Percentiles rank a stretch among this genome's conserved stretches.
Evolutionary conservation across 2,113 vertebrate genomes (phyloP).

Genomic region (Daphoenositta chrysoptera): DNA sequence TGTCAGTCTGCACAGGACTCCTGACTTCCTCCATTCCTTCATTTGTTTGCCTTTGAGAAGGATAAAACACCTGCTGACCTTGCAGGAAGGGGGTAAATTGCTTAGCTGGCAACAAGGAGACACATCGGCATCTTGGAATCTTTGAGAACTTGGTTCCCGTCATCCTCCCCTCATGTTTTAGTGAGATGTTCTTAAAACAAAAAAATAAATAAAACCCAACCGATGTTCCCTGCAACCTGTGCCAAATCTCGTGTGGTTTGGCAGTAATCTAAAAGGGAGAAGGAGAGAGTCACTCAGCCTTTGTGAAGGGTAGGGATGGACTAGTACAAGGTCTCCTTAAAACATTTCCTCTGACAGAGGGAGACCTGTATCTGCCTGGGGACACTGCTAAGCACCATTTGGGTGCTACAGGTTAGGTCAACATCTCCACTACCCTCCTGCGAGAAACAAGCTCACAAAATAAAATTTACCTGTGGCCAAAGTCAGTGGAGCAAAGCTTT

Average conservation of each 20-base stretch:
- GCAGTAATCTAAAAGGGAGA: neutral
- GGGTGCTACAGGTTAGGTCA: neutral
- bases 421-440: neutral
- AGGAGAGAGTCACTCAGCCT: neutral
- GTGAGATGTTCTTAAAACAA: neutral
- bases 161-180: neutral
- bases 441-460: neutral
- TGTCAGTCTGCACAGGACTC: neutral
- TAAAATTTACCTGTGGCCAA: neutral
- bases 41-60: constrained; percentile 19
- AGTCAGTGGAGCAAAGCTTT: neutral
- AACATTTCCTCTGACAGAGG: neutral
- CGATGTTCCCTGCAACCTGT: neutral
- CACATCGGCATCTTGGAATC: neutral
- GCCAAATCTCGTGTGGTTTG: neutral
- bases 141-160: neutral
- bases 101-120: neutral
- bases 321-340: neutral
- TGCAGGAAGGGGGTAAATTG: neutral
- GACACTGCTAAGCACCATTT: rapidly evolving
- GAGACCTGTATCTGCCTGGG: neutral
- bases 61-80: neutral
- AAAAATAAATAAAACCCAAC: neutral
- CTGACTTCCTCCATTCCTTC: neutral
- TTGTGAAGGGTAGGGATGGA: neutral